phyloP scores from a whole-genome alignment of 30 jellyfish, hydroid and myxozoan genomes.

The Turritopsis dohrnii region DNA sequence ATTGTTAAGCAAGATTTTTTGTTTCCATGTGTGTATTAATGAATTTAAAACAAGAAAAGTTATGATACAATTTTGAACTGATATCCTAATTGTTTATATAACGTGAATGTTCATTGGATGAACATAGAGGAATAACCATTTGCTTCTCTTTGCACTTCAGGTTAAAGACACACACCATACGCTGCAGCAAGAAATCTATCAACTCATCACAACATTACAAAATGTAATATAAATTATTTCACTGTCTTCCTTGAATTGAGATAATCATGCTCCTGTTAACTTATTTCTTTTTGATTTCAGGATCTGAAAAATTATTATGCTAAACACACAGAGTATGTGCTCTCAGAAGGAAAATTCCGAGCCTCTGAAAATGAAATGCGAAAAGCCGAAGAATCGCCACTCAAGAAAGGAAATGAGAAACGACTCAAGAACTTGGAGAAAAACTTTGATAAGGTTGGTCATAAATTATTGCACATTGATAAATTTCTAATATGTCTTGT shows the following conservation, averaged over 20 bases:
- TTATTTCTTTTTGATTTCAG: slow-evolving; percentile 20
- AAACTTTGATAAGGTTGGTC: slow-evolving; percentile 62
- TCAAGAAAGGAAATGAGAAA: slow-evolving; percentile 81
- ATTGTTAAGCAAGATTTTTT: not conserved
- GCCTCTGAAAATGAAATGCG: slow-evolving; percentile 53
- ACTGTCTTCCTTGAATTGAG: not conserved
- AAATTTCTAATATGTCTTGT: not conserved
- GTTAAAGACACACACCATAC: slow-evolving; percentile 59
- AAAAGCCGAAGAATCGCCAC: slow-evolving; percentile 75
- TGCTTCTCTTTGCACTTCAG: too few species aligned
- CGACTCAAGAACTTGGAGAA: slow-evolving; percentile 60
- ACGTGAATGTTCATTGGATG: not conserved
- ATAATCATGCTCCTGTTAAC: not conserved
- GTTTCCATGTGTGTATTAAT: not conserved
- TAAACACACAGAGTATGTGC: slow-evolving; percentile 54
- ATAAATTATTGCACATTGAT: not conserved
- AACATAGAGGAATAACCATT: not conserved
- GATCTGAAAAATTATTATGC: slow-evolving; percentile 57
- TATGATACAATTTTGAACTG: not conserved
- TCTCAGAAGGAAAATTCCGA: slow-evolving; percentile 59
- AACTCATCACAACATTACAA: slow-evolving; percentile 29
- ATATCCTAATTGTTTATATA: not conserved
- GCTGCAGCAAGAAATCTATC: slow-evolving; percentile 47
- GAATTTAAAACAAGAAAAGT: too few species aligned
- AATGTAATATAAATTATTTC: slow-evolving; percentile 21